Evolutionary conservation across 92 coral and sea anemone species (phyloP), one percentile per base, ranked within the genome.

Genomic region (Palythoa grandiflora): DNA sequence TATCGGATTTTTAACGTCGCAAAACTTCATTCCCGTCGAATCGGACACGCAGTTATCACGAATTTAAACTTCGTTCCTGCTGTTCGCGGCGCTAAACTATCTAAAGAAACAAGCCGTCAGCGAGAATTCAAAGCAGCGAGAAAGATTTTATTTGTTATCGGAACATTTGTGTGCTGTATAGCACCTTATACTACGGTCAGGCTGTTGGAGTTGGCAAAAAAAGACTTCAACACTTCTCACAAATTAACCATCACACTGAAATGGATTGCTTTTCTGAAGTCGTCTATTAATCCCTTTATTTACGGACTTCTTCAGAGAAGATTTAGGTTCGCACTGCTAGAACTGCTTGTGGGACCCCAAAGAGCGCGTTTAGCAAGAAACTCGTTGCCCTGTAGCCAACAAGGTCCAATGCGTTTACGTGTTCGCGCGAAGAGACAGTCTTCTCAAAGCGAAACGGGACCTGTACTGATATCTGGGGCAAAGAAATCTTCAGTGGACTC

Each of bases 111-210:
- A 2, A 96, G 99, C 70, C 87, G 99, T 9, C 99, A 97, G 77
- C 89, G 99, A 40, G 99, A 97, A 70, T 96, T 96, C 72, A 94
- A 95, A 47, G 98, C 99, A 10, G 99, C 99, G 50, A 90, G 99
- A 8, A 97, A 97, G 83, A 97, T 97, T 40, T 87, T 97, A n/a
- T 94, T 97, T 84, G 99, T 97, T 7, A 95, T 97, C 37, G 98
- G 98, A 36, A 96, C 99, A 17, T 97, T 97, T 71, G 44, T 97
- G 17, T 95, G 97, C 78, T 97, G 99, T 68, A 93, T 93, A 16
- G 99, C 98, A 0, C 98, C 99, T 10, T 97, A 97, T 77, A 95
- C 99, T 8, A 90, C 83, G 1, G 87, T 94, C 12, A 89, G 99
- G 15, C 40, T 97, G 9, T 75, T 95, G 71, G 99, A 97, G 77